Conservation (phyloP, 2,797 vertebrate genomes). For the Enteromius fasciolatus region DNA sequence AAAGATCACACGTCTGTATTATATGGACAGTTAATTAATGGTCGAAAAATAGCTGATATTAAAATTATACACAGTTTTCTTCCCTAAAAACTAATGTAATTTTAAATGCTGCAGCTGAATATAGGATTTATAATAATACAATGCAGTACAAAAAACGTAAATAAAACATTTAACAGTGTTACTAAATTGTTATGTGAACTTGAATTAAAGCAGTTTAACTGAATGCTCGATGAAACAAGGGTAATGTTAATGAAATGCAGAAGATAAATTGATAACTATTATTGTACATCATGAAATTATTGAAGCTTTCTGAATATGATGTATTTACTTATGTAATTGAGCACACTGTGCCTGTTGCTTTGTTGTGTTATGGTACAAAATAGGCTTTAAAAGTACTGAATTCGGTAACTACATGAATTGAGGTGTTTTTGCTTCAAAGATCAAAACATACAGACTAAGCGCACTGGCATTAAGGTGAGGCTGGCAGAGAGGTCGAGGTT, state of each 20-base stretch:
- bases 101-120: not conserved
- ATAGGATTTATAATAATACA: not conserved
- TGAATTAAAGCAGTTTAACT: not conserved
- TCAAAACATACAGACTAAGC: not conserved
- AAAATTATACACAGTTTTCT: not conserved
- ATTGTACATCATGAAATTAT: not conserved
- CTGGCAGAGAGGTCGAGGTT: conserved; percentile 27
- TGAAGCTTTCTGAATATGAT: not conserved
- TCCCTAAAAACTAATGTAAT: not conserved
- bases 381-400: not conserved
- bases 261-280: not conserved
- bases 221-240: not conserved
- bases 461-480: not conserved
- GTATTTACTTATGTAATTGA: not conserved
- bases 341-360: not conserved
- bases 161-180: not conserved
- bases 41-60: not conserved
- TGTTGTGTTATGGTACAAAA: not conserved
- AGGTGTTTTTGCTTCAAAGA: not conserved
- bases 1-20: not conserved
- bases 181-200: not conserved
- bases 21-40: not conserved
- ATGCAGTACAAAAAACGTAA: not conserved
- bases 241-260: not conserved
- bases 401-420: not conserved